phyloP scores from a whole-genome alignment of 2,113 vertebrate species.

The Pithys albifrons region DNA sequence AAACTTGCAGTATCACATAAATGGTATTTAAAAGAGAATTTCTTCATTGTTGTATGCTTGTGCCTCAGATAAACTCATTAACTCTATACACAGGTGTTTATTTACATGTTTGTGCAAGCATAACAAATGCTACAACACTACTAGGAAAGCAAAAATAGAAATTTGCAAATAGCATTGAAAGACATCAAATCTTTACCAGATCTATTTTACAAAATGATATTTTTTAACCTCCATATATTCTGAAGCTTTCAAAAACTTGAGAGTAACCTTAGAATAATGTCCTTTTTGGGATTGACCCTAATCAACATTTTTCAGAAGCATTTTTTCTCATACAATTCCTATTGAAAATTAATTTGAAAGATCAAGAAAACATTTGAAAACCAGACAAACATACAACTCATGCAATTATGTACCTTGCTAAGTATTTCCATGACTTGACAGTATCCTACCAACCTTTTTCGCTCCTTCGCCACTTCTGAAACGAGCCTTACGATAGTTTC shows the following conservation, averaged over 20 bases:
- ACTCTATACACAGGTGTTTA: not conserved
- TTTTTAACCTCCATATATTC: not conserved
- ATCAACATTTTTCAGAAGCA: not conserved
- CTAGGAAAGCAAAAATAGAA: not conserved
- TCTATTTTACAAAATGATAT: not conserved
- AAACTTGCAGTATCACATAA: not conserved
- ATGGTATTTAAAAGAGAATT: not conserved
- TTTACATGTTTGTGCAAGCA: not conserved
- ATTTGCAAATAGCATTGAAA: not conserved
- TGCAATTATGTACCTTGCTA: constrained; percentile 74
- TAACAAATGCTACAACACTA: not conserved
- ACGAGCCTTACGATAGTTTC: constrained; percentile 85
- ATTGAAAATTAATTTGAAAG: not conserved
- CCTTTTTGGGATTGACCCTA: not conserved
- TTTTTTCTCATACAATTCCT: not conserved
- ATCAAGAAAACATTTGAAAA: not conserved
- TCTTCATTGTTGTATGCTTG: not conserved
- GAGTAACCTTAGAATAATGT: not conserved
- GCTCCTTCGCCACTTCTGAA: constrained; percentile 81
- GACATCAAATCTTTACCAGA: not conserved
- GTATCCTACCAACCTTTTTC: constrained; percentile 69
- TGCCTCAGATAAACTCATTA: not conserved
- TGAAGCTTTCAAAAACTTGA: not conserved
- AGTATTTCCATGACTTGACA: constrained; percentile 72
- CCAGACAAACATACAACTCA: not conserved